Base-by-base conservation (phyloP, 2,888 invertebrate species). In the Pseudoips prasinana region DNA sequence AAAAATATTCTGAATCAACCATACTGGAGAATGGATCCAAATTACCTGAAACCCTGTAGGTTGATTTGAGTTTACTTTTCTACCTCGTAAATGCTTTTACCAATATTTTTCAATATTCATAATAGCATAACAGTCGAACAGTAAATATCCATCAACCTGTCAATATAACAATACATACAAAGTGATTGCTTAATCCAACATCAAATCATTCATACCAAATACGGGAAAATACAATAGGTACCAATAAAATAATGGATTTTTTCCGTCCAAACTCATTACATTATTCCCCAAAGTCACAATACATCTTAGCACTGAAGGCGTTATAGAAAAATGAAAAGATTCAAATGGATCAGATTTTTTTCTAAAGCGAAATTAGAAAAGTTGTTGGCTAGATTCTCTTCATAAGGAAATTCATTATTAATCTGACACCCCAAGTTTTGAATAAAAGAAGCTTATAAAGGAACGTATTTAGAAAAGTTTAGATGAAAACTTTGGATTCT, bases 271-370 rank as follows among this genome's bases (percentile, higher is more conserved):
- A 35, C 46, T 46, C 58, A 54, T 56, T 44, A 48, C 50, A 45
- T 58, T 61, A 51, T 49, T 45, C 43, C 45, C 61, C 62, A 46
- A 34, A 42, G 26, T 36, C 44, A 55, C 54, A 59, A 61, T 55
- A 50, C 46, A 47, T 53, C 26, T 57, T 41, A 49, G 51, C 32
- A 39, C 55, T 52, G 54, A 53, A 58, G 48, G 51, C 55, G 52
- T 57, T 51, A 57, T 51, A 57, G 14, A 14, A 14, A 14, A 14
- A 14, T 14, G 14, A 3, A 14, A 63, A 64, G 57, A 53, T 51
- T 41, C 57, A 70, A 68, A 70, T 68, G 65, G 67, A 67, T 65
- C 54, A 59, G 46, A 50, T 58, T 68, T 60, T 47, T 57, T 46
- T 26, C 43, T 39, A 43, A 64, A 63, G 47, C 53, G 58, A 46